A percentile compares a stretch with the other conserved stretches of the same genome.
Evolutionary conservation across 2,113 vertebrate species (phyloP).

Genomic region (Gila orcuttii): DNA sequence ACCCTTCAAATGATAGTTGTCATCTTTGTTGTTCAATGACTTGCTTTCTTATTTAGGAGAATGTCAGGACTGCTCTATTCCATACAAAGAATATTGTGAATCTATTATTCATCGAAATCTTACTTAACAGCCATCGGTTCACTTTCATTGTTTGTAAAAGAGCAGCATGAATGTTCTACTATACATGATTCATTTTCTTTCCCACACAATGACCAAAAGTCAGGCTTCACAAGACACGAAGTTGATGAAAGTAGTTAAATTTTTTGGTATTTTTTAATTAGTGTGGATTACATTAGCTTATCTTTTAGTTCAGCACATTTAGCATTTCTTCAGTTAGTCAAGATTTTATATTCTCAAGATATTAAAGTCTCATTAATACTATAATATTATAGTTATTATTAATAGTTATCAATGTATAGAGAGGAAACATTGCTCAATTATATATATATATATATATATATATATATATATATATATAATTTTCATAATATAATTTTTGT

Average conservation of each 20-base stretch:
- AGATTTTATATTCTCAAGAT: not conserved
- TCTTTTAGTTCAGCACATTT: not conserved
- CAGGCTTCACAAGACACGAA: too few relatives aligned
- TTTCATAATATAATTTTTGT: too few relatives aligned
- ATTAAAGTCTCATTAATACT: not conserved
- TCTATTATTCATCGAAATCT: not conserved
- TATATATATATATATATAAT: too few relatives aligned
- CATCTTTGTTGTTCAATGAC: not conserved
- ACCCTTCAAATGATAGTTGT: not conserved
- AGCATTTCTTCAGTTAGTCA: not conserved
- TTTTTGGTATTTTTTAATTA: not conserved
- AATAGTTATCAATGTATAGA: too few relatives aligned
- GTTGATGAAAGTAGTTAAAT: not conserved
- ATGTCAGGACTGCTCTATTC: not conserved
- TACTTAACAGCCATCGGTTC: not conserved
- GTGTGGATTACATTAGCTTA: not conserved
- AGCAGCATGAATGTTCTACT: not conserved
- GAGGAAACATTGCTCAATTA: too few relatives aligned
- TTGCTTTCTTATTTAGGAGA: not conserved
- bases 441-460: too few relatives aligned
- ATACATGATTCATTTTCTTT: not conserved
- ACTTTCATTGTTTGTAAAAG: not conserved
- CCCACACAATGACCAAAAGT: too few relatives aligned
- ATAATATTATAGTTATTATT: too few relatives aligned
- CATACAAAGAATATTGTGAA: not conserved